phyloP scores from a whole-genome alignment of 2,113 vertebrate genomes.

The Corapipo altera region DNA sequence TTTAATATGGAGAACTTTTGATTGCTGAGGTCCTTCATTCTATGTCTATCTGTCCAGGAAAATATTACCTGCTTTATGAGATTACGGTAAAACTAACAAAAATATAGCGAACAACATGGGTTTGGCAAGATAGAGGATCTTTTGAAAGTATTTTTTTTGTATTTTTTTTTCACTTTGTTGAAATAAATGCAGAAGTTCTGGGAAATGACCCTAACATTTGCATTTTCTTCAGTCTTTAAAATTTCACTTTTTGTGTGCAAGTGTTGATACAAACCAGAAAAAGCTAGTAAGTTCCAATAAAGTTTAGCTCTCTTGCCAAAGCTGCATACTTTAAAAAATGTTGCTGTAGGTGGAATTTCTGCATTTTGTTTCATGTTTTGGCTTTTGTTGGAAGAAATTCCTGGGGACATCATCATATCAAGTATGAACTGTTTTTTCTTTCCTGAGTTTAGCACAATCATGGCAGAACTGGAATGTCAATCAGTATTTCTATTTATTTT shows the following conservation, averaged over 20 bases:
- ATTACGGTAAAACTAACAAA: not conserved
- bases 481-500: not conserved
- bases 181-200: not conserved
- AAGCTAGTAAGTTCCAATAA: not conserved
- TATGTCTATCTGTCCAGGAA: fast-evolving
- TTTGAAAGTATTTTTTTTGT: not conserved
- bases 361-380: not conserved
- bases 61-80: not conserved
- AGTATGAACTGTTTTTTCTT: slow-evolving; percentile 3
- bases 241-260: not conserved
- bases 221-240: not conserved
- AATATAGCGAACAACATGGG: not conserved
- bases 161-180: not conserved
- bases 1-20: not conserved
- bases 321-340: not conserved
- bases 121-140: not conserved
- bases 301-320: not conserved
- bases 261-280: not conserved
- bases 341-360: not conserved
- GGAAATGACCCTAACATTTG: not conserved
- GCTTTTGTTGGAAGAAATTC: not conserved
- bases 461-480: not conserved
- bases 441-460: not conserved
- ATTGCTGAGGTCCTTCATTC: not conserved
- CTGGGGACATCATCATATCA: not conserved